These are phyloP conservation scores for Morus bassanus DNA, from an alignment of 2,797 vertebrate genomes.

Conservation along the genomic window DNA sequence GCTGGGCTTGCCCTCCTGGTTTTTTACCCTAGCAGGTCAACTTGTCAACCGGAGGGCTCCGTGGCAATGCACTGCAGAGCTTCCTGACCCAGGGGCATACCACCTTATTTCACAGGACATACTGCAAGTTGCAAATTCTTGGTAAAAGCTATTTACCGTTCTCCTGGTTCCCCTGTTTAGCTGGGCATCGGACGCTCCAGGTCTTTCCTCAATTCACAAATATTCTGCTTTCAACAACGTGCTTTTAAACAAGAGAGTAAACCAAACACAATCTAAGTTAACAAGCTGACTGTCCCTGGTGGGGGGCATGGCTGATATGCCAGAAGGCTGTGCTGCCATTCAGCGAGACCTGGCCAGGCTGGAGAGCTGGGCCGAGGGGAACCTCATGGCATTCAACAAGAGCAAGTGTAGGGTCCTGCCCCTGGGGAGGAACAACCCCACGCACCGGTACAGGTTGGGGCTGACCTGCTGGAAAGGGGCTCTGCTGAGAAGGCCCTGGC, in stretches of 20 bases:
- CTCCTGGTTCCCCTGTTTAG: fast-evolving
- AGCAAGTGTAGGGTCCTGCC: too few species aligned
- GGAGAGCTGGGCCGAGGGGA: too few species aligned
- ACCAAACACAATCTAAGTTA: fast-evolving
- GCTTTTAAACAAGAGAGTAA: neutral
- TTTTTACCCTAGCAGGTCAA: neutral
- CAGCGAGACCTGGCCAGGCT: too few species aligned
- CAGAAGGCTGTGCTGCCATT: too few species aligned
- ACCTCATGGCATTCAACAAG: too few species aligned
- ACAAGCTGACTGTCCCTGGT: too few species aligned
- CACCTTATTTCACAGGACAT: fast-evolving
- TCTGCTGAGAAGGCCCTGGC: too few species aligned
- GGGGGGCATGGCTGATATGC: too few species aligned
- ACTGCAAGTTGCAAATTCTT: neutral
- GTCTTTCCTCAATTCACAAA: neutral
- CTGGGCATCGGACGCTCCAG: neutral
- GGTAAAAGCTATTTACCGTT: neutral
- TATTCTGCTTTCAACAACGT: neutral
- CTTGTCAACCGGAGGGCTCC: too few species aligned
- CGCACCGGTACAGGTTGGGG: too few species aligned
- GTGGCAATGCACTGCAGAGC: neutral
- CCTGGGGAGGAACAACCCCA: too few species aligned
- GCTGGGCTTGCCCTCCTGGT: neutral
- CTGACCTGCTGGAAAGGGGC: too few species aligned
- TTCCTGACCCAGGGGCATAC: fast-evolving